A percentile compares a stretch with the other conserved stretches of the same genome.
Conservation (phyloP, 1,140 invertebrate species). For the Drosophila bipectinata region DNA sequence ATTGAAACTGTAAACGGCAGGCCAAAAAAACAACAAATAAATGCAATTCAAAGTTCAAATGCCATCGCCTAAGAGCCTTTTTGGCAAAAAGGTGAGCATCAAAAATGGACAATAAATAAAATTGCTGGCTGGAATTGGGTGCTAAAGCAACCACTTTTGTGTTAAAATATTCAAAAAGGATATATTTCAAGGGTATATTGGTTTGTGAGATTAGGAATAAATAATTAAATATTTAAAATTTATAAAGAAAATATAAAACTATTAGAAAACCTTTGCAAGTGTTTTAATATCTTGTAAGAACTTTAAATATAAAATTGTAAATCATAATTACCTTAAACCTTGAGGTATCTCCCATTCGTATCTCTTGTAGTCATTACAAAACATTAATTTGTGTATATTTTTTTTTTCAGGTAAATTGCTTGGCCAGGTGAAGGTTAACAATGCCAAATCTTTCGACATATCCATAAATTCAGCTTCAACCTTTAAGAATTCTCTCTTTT, state of each 20-base stretch:
- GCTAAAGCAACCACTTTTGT: slow-evolving; percentile 31
- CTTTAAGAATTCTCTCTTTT: slow-evolving; percentile 31
- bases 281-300: background rate
- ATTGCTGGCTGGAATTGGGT: slow-evolving; percentile 34
- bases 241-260: background rate
- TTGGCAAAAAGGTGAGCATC: slow-evolving; percentile 12
- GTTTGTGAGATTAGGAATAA: background rate
- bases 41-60: slow-evolving; percentile 49
- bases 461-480: slow-evolving; percentile 57
- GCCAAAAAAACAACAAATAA: slow-evolving; percentile 26
- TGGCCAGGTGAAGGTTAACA: slow-evolving; percentile 5
- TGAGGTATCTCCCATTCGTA: background rate
- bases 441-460: slow-evolving; percentile 46
- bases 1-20: slow-evolving; percentile 11
- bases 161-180: slow-evolving; percentile 18
- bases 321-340: background rate
- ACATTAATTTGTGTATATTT: slow-evolving; percentile 20
- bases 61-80: slow-evolving; percentile 7
- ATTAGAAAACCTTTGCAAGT: background rate
- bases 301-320: background rate
- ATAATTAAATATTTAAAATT: background rate
- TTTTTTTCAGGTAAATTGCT: slow-evolving; percentile 25
- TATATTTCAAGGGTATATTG: background rate
- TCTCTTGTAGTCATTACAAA: background rate
- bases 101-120: slow-evolving; percentile 58